phyloP scores from a whole-genome alignment of 2,113 vertebrate genomes.

The Sorex fumeus region DNA sequence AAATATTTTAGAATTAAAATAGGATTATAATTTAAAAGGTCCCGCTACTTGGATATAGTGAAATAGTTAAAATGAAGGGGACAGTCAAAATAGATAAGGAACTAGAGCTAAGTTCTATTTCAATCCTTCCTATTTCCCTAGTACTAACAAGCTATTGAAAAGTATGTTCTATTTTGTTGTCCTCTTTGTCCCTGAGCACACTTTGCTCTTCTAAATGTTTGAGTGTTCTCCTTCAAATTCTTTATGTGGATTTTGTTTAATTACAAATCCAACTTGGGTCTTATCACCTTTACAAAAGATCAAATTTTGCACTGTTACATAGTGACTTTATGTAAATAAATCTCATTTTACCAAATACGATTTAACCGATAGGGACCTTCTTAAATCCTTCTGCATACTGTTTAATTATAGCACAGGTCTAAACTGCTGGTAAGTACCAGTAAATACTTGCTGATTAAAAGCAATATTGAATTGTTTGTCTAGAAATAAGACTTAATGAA shows the following conservation, averaged over 20 bases:
- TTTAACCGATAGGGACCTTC: background rate
- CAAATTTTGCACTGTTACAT: background rate
- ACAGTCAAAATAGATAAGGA: background rate
- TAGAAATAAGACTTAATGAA: slow-evolving; percentile 44
- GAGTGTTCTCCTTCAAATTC: background rate
- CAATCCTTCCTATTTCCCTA: background rate
- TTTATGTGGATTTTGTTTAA: background rate
- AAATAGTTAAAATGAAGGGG: background rate
- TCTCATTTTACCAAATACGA: background rate
- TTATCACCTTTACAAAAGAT: background rate
- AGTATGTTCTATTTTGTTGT: background rate
- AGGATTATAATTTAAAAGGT: background rate
- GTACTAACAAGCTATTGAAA: background rate
- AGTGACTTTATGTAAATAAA: slow-evolving; percentile 23
- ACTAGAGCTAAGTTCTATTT: background rate
- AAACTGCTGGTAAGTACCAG: background rate
- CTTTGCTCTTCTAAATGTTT: background rate
- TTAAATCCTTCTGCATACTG: slow-evolving; percentile 28
- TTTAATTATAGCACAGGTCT: slow-evolving; percentile 21
- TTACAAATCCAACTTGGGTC: background rate
- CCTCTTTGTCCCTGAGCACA: background rate
- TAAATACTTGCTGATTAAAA: slow-evolving; percentile 21
- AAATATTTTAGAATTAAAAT: background rate
- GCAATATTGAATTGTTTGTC: background rate
- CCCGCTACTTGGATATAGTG: background rate